Percentiles rank a stretch among this genome's conserved stretches.
These are phyloP conservation scores for Hydrocynus forskahlii DNA, from an alignment of 2,797 vertebrate species.

Conservation along the genomic window DNA sequence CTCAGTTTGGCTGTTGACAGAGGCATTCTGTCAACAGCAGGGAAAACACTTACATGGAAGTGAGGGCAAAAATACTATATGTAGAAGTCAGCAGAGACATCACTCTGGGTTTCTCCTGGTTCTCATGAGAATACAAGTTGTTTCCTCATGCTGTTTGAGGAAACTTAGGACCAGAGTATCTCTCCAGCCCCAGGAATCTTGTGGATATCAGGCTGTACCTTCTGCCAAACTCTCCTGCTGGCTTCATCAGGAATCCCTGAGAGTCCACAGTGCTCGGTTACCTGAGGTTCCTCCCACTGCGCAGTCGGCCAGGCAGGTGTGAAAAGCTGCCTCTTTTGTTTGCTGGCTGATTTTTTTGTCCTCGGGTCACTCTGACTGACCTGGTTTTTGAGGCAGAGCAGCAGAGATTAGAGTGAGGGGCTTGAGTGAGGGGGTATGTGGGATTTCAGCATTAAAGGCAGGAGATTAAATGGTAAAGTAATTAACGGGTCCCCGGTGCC, in stretches of 20 bases:
- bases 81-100: background rate
- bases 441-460: slow-evolving; percentile 21
- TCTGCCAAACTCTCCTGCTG: background rate
- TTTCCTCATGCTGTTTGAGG: background rate
- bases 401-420: slow-evolving; percentile 12
- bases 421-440: background rate
- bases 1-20: too few relatives aligned
- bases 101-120: background rate
- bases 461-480: slow-evolving; percentile 6
- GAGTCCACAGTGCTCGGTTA: background rate
- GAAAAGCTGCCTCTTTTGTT: background rate
- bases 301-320: background rate
- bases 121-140: too few relatives aligned
- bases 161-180: too few relatives aligned
- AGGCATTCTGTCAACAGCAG: too few relatives aligned
- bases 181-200: too few relatives aligned
- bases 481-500: slow-evolving; percentile 26
- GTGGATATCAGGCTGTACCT: background rate
- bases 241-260: background rate
- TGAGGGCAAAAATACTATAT: too few relatives aligned
- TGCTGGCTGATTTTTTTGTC: background rate
- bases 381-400: background rate
- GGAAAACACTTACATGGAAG: too few relatives aligned
- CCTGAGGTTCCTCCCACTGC: background rate
- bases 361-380: background rate